Conservation (phyloP, 2,113 vertebrate species). For the Brachyistius frenatus region DNA sequence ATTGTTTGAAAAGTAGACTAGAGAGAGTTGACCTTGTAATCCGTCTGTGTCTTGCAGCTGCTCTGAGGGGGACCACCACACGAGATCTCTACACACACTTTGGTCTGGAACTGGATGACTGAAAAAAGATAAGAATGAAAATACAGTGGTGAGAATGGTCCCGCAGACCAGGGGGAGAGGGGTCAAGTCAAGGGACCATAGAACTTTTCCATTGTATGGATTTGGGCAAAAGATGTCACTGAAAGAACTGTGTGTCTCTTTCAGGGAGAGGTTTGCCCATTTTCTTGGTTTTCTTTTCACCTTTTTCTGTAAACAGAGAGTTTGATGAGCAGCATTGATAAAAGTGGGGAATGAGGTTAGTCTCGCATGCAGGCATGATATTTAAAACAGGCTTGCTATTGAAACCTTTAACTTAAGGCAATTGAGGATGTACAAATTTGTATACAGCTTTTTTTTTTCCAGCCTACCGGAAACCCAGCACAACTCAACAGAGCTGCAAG, state of each 20-base stretch:
- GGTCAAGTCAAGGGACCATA: background rate
- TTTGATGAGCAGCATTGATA: background rate
- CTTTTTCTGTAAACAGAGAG: background rate
- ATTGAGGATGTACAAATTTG: background rate
- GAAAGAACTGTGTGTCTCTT: background rate
- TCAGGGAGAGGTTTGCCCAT: background rate
- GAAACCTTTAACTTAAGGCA: constrained; percentile 3
- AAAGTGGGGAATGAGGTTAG: background rate
- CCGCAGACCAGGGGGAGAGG: background rate
- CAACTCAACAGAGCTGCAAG: too few relatives aligned
- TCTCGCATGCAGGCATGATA: constrained; percentile 1
- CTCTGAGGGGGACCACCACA: constrained; percentile 91
- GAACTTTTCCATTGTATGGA: background rate
- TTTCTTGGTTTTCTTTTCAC: background rate
- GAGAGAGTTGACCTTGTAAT: constrained; percentile 51
- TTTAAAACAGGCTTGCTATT: constrained; percentile 25
- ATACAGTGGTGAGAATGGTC: constrained; percentile 6
- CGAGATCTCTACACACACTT: constrained; percentile 93
- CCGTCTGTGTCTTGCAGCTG: constrained; percentile 81
- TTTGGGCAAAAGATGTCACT: constrained; percentile 4
- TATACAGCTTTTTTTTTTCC: background rate
- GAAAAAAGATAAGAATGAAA: constrained; percentile 41
- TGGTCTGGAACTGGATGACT: constrained; percentile 91
- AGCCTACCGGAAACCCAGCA: background rate
- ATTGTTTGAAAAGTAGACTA: constrained; percentile 62